A percentile compares a stretch with the other conserved stretches of the same genome.
Evolutionary conservation across 2,797 vertebrate genomes (phyloP).

Genomic region (Gila robusta): DNA sequence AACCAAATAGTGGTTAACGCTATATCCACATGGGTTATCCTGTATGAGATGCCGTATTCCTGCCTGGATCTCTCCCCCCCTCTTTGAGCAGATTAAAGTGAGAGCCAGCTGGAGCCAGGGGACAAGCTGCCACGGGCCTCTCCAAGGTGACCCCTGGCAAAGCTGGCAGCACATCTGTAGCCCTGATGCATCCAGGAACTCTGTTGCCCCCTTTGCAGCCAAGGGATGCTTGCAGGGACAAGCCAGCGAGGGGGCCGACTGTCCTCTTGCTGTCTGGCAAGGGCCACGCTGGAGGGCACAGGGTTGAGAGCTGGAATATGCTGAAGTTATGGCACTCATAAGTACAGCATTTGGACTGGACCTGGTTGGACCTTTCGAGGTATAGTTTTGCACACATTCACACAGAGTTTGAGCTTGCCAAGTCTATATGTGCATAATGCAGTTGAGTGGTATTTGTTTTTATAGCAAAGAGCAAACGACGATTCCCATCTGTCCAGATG

Average conservation of each 20-base stretch:
- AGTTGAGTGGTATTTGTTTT: constrained; percentile 16
- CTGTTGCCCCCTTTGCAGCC: constrained; percentile 51
- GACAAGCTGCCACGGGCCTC: constrained; percentile 66
- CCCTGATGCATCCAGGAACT: constrained; percentile 64
- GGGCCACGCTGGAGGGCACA: constrained; percentile 67
- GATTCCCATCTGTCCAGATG: constrained; percentile 56
- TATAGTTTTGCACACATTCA: constrained; percentile 15
- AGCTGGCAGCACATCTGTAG: constrained; percentile 73
- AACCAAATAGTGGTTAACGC: neutral
- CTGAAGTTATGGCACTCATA: constrained; percentile 65
- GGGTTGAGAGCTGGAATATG: constrained; percentile 59
- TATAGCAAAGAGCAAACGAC: neutral
- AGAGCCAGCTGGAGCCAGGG: constrained; percentile 68
- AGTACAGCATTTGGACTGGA: constrained; percentile 67
- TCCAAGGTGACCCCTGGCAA: constrained; percentile 74
- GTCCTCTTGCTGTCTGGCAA: constrained; percentile 64
- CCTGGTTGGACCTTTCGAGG: constrained; percentile 13
- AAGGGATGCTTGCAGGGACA: constrained; percentile 56
- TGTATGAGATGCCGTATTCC: constrained; percentile 29
- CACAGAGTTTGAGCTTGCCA: constrained; percentile 3
- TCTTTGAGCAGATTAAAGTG: constrained; percentile 66
- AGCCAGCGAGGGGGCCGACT: constrained; percentile 63
- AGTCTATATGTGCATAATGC: neutral
- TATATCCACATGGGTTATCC: constrained; percentile 19
- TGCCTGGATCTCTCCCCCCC: constrained; percentile 37